These are phyloP conservation scores for Illadopsis cleaveri DNA, from an alignment of 2,113 vertebrate species.

Conservation along the genomic window DNA sequence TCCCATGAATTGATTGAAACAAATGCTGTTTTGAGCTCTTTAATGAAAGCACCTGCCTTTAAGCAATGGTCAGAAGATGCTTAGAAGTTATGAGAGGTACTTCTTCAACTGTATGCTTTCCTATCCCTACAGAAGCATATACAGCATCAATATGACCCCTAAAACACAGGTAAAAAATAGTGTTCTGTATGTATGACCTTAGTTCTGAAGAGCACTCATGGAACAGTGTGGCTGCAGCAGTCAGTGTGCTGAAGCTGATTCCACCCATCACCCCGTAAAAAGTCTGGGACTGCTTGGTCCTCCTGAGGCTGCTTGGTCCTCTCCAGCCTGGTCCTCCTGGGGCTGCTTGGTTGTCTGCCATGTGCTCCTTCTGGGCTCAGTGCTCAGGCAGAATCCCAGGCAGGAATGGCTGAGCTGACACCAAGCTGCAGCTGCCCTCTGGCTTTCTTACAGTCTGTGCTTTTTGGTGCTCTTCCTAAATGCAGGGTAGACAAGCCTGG, in stretches of 20 bases:
- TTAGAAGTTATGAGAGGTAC: not conserved
- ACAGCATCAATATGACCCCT: not conserved
- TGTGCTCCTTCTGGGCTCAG: not conserved
- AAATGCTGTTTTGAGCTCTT: not conserved
- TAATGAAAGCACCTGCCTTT: not conserved
- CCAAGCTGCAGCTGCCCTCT: not conserved
- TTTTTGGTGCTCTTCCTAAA: not conserved
- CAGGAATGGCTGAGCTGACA: not conserved
- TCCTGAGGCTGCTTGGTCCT: not conserved
- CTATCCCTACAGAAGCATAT: not conserved
- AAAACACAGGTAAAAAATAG: not conserved
- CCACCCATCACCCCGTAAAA: rapidly evolving
- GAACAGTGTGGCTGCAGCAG: not conserved
- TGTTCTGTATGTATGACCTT: not conserved
- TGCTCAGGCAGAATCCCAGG: not conserved
- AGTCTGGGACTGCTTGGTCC: not conserved
- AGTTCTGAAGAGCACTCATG: not conserved
- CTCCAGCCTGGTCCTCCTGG: not conserved
- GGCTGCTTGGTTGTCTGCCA: not conserved
- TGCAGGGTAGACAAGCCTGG: not conserved
- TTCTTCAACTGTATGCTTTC: not conserved
- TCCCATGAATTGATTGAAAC: not conserved
- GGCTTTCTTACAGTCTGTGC: not conserved
- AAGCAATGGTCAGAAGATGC: not conserved
- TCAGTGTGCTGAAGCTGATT: not conserved